A percentile compares a stretch with the other conserved stretches of the same genome.
phyloP scores from a whole-genome alignment of 2,797 vertebrate species.

The Amazonetta brasiliensis region DNA sequence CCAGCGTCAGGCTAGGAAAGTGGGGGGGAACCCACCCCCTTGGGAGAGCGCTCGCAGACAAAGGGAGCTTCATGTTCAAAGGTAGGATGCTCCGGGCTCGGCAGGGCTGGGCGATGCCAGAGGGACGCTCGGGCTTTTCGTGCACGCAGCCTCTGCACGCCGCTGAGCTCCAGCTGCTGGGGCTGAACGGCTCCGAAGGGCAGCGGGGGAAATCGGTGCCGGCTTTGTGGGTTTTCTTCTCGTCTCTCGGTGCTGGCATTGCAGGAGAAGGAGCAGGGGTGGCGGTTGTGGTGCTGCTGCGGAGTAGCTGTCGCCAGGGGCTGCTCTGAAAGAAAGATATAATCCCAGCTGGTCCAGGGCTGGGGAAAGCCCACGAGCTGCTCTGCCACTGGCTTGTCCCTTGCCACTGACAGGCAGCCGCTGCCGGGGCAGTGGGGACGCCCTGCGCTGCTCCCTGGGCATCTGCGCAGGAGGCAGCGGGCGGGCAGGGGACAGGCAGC shows the following conservation, averaged over 20 bases:
- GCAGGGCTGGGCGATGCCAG: not conserved
- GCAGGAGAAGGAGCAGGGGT: not conserved
- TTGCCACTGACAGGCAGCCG: not conserved
- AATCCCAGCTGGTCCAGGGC: constrained; percentile 10
- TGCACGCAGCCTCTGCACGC: accelerated
- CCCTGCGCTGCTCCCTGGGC: not conserved
- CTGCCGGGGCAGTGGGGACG: not conserved
- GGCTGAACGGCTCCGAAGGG: not conserved
- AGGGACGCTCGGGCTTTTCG: not conserved
- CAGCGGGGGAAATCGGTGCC: not conserved
- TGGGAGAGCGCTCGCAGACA: constrained; percentile 77
- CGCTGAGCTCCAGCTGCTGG: not conserved
- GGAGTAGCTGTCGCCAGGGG: not conserved
- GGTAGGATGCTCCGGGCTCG: constrained; percentile 73
- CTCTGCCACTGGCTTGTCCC: not conserved
- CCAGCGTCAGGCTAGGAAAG: constrained; percentile 21
- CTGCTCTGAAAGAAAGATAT: constrained; percentile 23
- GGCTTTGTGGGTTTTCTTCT: not conserved
- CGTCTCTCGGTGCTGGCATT: not conserved
- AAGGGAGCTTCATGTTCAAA: constrained; percentile 86
- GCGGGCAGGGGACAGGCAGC: not conserved
- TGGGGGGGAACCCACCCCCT: constrained; percentile 60
- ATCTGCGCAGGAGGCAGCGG: not conserved
- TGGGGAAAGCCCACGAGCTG: not conserved
- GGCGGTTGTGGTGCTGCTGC: not conserved